phyloP scores from a whole-genome alignment of 1,140 invertebrate genomes.

The Lasioglossum baleicum region DNA sequence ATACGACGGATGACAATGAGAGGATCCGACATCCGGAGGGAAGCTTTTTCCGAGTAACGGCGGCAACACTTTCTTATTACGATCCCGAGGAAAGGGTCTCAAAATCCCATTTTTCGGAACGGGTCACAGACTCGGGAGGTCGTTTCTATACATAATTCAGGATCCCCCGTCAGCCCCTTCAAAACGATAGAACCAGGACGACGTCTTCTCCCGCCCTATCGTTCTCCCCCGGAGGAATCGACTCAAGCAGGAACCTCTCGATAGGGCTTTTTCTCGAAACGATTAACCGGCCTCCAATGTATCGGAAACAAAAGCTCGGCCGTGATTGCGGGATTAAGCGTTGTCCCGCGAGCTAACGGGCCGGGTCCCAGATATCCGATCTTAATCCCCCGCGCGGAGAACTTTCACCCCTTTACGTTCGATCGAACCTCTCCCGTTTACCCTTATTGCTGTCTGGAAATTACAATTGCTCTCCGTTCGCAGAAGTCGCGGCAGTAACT shows the following conservation, averaged over 20 bases:
- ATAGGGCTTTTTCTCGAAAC: background rate
- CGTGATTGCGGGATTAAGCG: constrained; percentile 54
- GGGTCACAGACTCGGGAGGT: background rate
- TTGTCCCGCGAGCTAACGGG: constrained; percentile 38
- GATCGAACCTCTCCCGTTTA: constrained; percentile 24
- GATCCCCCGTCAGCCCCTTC: background rate
- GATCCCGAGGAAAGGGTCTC: background rate
- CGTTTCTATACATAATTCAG: constrained; percentile 2
- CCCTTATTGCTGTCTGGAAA: constrained; percentile 46
- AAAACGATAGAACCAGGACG: background rate
- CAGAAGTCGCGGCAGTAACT: constrained; percentile 52
- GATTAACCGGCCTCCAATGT: constrained; percentile 30
- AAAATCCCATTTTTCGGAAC: background rate
- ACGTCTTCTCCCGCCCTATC: background rate
- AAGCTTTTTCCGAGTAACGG: background rate
- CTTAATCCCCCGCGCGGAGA: constrained; percentile 50
- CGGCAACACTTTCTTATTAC: background rate
- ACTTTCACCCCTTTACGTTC: constrained; percentile 14
- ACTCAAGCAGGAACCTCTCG: background rate
- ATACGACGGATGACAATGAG: too few species aligned
- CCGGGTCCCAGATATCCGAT: constrained; percentile 46
- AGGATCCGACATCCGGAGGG: too few species aligned
- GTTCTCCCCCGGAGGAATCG: background rate
- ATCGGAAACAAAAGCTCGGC: constrained; percentile 26
- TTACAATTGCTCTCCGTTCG: constrained; percentile 36